Evolutionary conservation across 2,113 vertebrate species (phyloP).

Genomic region (Oreochromis aureus): DNA sequence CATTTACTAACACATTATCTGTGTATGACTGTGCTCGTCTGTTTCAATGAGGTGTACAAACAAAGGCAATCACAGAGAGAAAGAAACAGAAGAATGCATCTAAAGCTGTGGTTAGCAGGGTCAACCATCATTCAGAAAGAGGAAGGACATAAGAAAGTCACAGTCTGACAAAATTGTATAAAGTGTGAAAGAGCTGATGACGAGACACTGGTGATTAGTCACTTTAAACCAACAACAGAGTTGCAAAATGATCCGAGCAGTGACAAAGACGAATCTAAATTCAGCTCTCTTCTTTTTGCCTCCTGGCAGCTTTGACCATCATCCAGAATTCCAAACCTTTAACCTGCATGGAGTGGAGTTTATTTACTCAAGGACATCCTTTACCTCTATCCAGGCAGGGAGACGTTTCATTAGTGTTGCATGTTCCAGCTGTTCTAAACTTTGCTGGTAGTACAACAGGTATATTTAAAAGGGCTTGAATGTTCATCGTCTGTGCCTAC

Average conservation of each 20-base stretch:
- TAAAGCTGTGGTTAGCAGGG: not conserved
- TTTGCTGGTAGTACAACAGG: not conserved
- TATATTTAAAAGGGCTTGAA: not conserved
- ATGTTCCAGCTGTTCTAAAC: not conserved
- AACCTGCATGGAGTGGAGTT: not conserved
- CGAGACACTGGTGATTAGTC: not conserved
- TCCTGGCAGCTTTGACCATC: not conserved
- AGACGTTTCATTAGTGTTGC: not conserved
- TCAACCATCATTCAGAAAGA: not conserved
- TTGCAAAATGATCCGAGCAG: not conserved
- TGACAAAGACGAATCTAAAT: not conserved
- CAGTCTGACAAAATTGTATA: not conserved
- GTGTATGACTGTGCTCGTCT: not conserved
- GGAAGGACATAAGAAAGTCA: not conserved
- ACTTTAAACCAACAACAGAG: not conserved
- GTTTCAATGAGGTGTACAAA: not conserved
- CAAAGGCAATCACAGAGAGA: not conserved
- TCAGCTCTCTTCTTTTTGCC: not conserved
- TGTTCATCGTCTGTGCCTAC: not conserved
- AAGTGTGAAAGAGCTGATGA: not conserved
- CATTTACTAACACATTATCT: conserved; percentile 1
- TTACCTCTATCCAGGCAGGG: not conserved
- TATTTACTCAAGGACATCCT: not conserved
- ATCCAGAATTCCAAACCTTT: not conserved
- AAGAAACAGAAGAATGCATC: not conserved